Evolutionary conservation across 1,140 invertebrate species (phyloP), one percentile per base, ranked within the genome.

Genomic region (Sarcophaga peregrina): DNA sequence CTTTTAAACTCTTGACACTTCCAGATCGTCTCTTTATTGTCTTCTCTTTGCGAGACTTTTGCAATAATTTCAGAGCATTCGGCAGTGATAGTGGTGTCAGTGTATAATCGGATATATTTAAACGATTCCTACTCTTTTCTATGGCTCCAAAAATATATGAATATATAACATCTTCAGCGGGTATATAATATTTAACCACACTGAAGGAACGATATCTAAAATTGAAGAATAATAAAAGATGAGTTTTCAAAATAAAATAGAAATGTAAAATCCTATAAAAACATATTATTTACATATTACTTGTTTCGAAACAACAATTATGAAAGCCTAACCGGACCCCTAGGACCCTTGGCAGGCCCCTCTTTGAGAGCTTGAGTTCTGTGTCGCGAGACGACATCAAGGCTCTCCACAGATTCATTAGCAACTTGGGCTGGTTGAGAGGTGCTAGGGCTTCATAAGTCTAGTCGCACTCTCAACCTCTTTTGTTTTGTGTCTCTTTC

Each of bases 171-270:
- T 88, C 82, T 15, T 85, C 85, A 20, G 89, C 86, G 3, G 88
- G 88, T 50, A 88, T 82, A 82, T 89, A 89, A 72, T 86, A 89
- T 48, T 89, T 89, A 13, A 89, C 85, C 85, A 86, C 87, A 76
- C 87, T 88, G 17, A 86, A 83, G 8, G 75, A 50, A 6, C 86
- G 86, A 20, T 20, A 76, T 0, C 87, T 86, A 20, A 4, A 37
- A 54, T 74, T 20, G 13, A 54, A 10, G 52, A 68, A 75, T 8
- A 72, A 85, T 78, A 81, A 46, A 4, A 17, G 48, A 62, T 54
- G 48, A 72, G 68, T 46, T 50, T n/a, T n/a, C 47, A 72, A 68
- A 68, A 47, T 58, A 68, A 8, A 0, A 37, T n/a, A 5, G 62
- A 11, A 68, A 68, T 81, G 15, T 52, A 10, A 20, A 76, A 10